A percentile compares a stretch with the other conserved stretches of the same genome.
Conservation (phyloP, 2,113 vertebrate species). For the Podiceps cristatus region DNA sequence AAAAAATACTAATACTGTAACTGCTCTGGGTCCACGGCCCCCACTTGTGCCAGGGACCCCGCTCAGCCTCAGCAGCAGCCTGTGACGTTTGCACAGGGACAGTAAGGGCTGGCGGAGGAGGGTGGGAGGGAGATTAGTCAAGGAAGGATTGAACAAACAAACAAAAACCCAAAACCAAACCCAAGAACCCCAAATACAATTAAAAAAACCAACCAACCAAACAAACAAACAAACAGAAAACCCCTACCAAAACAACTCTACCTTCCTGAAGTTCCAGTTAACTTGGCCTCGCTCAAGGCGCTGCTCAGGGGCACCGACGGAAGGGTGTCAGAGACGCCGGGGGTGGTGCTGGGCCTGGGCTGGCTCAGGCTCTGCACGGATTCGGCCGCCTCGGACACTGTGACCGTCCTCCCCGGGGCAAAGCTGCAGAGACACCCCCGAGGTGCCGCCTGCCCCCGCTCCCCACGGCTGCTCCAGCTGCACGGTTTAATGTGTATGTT, state of each 20-base stretch:
- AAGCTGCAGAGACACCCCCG: no score
- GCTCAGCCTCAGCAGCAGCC: no score
- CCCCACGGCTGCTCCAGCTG: neutral
- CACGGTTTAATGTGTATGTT: no score
- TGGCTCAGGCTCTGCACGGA: rapidly evolving
- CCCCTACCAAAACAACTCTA: no score
- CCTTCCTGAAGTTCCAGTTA: neutral
- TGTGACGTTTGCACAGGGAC: neutral
- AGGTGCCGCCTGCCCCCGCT: no score
- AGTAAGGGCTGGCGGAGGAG: rapidly evolving
- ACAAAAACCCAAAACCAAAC: no score
- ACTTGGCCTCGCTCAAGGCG: rapidly evolving
- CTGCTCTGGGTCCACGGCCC: rapidly evolving
- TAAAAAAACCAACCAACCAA: no score
- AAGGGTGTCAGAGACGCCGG: rapidly evolving
- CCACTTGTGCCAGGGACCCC: rapidly evolving
- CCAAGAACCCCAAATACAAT: neutral
- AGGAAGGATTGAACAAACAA: neutral
- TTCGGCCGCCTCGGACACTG: rapidly evolving
- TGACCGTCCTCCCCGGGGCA: rapidly evolving
- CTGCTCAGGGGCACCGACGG: neutral
- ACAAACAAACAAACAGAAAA: no score
- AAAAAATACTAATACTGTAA: no score
- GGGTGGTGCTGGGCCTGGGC: rapidly evolving
- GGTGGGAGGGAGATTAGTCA: neutral